A percentile compares a stretch with the other conserved stretches of the same genome.
Conservation (phyloP, 2,888 invertebrate species). For the Schizotus pectinicornis region DNA sequence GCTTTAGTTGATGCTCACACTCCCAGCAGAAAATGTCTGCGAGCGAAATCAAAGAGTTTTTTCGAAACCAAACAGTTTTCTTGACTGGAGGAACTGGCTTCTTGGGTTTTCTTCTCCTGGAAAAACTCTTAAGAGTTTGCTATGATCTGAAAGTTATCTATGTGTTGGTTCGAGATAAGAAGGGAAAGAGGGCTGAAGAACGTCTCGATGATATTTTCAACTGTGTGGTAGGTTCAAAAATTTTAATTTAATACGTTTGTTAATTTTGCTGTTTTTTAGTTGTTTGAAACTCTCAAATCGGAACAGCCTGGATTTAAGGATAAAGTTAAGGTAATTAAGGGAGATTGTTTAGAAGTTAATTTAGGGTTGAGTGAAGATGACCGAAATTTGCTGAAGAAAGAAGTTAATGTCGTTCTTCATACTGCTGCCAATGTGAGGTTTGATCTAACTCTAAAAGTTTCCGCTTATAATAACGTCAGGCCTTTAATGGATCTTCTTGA, state of each 20-base stretch:
- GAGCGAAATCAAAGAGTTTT: not conserved
- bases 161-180: not conserved
- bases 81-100: not conserved
- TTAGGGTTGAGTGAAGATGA: constrained; percentile 62
- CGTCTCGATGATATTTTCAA: not conserved
- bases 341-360: constrained; percentile 62
- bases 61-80: not conserved
- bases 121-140: not conserved
- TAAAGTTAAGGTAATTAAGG: too few species aligned
- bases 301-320: not conserved
- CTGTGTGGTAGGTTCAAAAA: not conserved
- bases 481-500: not conserved
- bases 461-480: constrained; percentile 54
- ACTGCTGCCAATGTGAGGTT: constrained; percentile 79
- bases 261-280: not conserved
- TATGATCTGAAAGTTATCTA: not conserved
- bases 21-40: too few species aligned
- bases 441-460: constrained; percentile 72
- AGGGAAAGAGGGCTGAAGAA: not conserved
- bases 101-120: not conserved
- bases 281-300: not conserved
- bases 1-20: too few species aligned
- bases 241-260: too few species aligned
- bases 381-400: constrained; percentile 53
- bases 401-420: constrained; percentile 73